Base-by-base conservation (phyloP, 2,113 vertebrate genomes). In the Limnothrissa miodon region DNA sequence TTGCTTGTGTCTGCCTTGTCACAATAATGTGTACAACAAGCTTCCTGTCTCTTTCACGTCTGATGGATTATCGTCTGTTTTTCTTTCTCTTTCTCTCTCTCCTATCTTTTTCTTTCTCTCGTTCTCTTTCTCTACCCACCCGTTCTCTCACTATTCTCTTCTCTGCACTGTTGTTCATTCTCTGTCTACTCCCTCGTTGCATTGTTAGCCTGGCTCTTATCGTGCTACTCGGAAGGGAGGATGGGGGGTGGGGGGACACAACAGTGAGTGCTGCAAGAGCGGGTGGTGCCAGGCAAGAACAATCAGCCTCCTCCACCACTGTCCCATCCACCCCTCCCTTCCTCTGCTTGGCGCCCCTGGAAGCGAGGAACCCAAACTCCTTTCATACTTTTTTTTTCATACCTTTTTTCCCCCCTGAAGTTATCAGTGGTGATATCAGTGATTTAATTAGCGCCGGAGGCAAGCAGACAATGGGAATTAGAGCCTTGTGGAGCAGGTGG, bases 371-470 rank as follows among this genome's bases (percentile, higher is more conserved):
- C 66, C 15, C 11, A 33, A 10, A 74, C 17, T 74, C 66, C 25
- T 74, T 33, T 74, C 29, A 33, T 36, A 74, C 66, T 4, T 36
- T 33, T 74, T 29, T 74, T 53, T 44, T 45, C 45, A 25, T 59
- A 36, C 78, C 23, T 0, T 10, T 45, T 78, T 78, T 45, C 33
- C 51, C 51, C 33, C 25, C 17, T 78, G 19, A 42, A 81, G 66
- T 85, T 79, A 82, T 85, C 84, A 70, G 42, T 45, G 46, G 59
- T 59, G 42, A 56, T 85, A 85, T 85, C 84, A 82, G 48, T 44
- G 29, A 39, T 78, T 85, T 85, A 85, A 85, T 85, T 85, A 85
- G 51, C 70, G 78, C 84, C 44, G 81, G 39, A 82, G 84, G 84
- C 84, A 36, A 74, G 15, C 29, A 36, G 59, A 66, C 81, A 36